Percentiles rank a stretch among this genome's conserved stretches.
phyloP scores from a whole-genome alignment of 1,140 invertebrate species.

The Aphaenogaster floridana region DNA sequence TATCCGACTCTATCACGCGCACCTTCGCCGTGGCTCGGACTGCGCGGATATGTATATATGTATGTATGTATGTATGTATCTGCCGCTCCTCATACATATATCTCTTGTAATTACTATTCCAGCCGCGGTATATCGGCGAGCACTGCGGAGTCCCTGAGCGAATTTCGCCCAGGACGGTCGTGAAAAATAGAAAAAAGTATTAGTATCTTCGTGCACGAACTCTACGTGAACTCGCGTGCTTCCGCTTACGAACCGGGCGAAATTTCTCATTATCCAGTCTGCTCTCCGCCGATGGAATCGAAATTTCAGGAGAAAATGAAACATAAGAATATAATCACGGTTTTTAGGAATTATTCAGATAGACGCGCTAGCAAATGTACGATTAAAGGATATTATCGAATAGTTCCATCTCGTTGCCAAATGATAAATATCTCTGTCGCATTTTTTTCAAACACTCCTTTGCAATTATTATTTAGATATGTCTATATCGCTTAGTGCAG shows the following conservation, averaged over 20 bases:
- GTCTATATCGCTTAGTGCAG: neutral
- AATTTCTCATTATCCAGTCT: conserved; percentile 58
- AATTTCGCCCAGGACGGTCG: conserved; percentile 47
- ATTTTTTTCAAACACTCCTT: neutral
- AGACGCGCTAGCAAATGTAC: neutral
- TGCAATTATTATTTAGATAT: neutral
- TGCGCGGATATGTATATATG: conserved; percentile 12
- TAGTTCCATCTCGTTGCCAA: neutral
- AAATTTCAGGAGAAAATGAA: conserved; percentile 32
- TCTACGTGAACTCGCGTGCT: conserved; percentile 62
- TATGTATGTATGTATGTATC: neutral
- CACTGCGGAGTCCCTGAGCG: conserved; percentile 49
- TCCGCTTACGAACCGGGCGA: conserved; percentile 43
- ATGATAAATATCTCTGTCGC: neutral
- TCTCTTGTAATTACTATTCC: conserved; percentile 61
- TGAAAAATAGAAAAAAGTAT: conserved; percentile 65
- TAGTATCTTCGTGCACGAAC: conserved; percentile 65
- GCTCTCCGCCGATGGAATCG: conserved; percentile 53
- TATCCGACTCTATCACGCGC: conserved; percentile 54
- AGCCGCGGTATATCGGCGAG: conserved; percentile 52
- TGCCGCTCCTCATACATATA: conserved; percentile 43
- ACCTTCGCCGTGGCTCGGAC: conserved; percentile 29
- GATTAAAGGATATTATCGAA: conserved; percentile 7
- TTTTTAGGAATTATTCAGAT: conserved; percentile 7
- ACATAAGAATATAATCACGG: conserved; percentile 31